Base-by-base conservation (phyloP, 2,797 vertebrate genomes). In the Poeciliopsis turneri region DNA sequence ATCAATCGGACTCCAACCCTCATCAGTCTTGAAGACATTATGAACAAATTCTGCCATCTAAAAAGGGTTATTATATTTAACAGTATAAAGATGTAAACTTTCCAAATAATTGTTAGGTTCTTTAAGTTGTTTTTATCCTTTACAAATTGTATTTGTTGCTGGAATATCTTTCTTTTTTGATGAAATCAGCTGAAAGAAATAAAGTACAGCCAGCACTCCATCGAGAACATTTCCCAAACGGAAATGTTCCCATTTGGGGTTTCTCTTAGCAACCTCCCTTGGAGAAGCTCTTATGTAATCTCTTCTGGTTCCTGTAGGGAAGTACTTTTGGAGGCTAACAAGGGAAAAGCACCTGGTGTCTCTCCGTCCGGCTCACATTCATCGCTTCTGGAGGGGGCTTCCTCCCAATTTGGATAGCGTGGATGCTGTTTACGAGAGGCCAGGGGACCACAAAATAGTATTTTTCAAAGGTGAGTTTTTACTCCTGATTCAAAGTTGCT, bases 311-410 rank as follows among this genome's bases (percentile, higher is more conserved):
- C 45, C 74, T 77, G 20, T 68, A 99, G 98, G 98, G 74, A 97
- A 96, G 86, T 98, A 98, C 88, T 99, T 99, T 89, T 99, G 97
- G 98, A 92, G 98, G 55, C 94, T 99, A 85, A 98, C 97, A 2
- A 94, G 97, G 80, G 97, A 98, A 90, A 96, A 96, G 91, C 97
- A 99, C 89, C 93, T 99, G 91, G 97, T 99, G 89, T 99, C 98
- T 0, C 95, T 98, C 70, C 96, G 96, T 90, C 98, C 98, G 0
- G 97, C 98, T 66, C 96, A 97, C 95, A 96, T 98, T 91, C 97
- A 99, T 59, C 97, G 97, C 2, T 99, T 99, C 95, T 99, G 98
- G 98, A 95, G 96, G 70, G 98, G 98, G 3, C 95, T 99, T 45
- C 98, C 98, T 0, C 84, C 94, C 59, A 97, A 97, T 79, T 91